Evolutionary conservation across 2,888 invertebrate genomes (phyloP), one percentile per base, ranked within the genome.

Genomic region (Yponomeuta cagnagella): DNA sequence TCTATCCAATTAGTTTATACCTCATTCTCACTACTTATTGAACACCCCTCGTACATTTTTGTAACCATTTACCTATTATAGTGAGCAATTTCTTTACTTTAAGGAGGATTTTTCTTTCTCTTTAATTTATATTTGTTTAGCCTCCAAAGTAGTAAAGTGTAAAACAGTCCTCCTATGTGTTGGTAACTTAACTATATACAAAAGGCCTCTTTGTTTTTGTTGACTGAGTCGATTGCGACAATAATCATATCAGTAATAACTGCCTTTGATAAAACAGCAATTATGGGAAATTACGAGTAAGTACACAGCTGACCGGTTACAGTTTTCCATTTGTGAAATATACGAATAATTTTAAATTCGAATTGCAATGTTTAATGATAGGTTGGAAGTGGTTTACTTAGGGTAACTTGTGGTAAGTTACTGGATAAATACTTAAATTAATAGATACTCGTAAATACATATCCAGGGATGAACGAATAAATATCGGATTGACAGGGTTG

Each of bases 251-350:
- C 52, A 58, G 15, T 58, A 58, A 58, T 58, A 58, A 58, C 52
- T 58, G 15, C 52, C 52, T 58, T 58, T 58, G 52, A 58, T 58
- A 12, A 58, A 58, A 12, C 12, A 58, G 52, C 52, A 15, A 58
- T 58, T 58, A 58, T 58, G 52, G 52, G 15, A 58, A 58, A 58
- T 58, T 58, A n/a, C n/a, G n/a, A n/a, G n/a, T n/a, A 58, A 58
- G 15, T 58, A 58, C 52, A 58, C 15, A 58, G 52, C 52, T 58
- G 52, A 58, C 52, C 15, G 52, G 52, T 15, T 58, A 15, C 15
- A 58, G 15, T 58, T 58, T 58, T 58, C 52, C 15, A 58, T 58
- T 58, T 58, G 15, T 58, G 52, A 58, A 58, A 58, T 58, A 15
- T 58, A 58, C 15, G 15, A 58, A 58, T 58, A 58, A 15, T 58